Percentiles rank a stretch among this genome's conserved stretches.
Evolutionary conservation across 2,888 invertebrate species (phyloP).

Genomic region (Gandaritis pyraliata): DNA sequence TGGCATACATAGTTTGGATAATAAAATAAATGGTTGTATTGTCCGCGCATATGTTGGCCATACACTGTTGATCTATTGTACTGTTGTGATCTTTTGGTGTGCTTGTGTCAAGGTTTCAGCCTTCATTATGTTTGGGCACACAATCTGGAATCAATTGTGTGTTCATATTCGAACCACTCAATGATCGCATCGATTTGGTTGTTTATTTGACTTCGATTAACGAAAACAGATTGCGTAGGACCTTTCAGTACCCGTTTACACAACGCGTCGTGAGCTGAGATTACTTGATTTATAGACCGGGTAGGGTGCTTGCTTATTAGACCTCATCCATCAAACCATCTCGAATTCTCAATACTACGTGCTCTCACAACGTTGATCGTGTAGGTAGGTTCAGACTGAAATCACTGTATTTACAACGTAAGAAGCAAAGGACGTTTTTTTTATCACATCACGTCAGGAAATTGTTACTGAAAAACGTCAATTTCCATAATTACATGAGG

Average conservation of each 20-base stretch:
- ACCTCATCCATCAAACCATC: conserved; percentile 14
- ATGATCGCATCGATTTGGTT: conserved; percentile 11
- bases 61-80: conserved; percentile 48
- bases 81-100: conserved; percentile 59
- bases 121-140: conserved; percentile 58
- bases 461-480: conserved; percentile 32
- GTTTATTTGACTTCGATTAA: conserved; percentile 14
- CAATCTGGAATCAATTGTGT: conserved; percentile 58
- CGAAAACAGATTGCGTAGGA: conserved; percentile 17
- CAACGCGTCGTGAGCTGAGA: conserved; percentile 14
- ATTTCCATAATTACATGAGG: conserved; percentile 36
- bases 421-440: conserved; percentile 22
- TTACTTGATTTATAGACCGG: conserved; percentile 20
- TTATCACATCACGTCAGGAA: conserved; percentile 31
- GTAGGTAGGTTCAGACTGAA: conserved; percentile 11
- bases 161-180: conserved; percentile 31
- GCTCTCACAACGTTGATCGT: conserved; percentile 13
- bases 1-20: conserved; percentile 29
- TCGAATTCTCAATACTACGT: conserved; percentile 4
- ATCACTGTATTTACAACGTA: conserved; percentile 20
- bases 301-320: conserved; percentile 20
- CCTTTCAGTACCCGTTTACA: conserved; percentile 18
- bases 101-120: conserved; percentile 63
- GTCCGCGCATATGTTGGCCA: conserved; percentile 20
- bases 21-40: conserved; percentile 37